These are phyloP conservation scores for Bursaphelenchus mucronatus DNA, from an alignment of 1,140 invertebrate species.

Conservation along the genomic window DNA sequence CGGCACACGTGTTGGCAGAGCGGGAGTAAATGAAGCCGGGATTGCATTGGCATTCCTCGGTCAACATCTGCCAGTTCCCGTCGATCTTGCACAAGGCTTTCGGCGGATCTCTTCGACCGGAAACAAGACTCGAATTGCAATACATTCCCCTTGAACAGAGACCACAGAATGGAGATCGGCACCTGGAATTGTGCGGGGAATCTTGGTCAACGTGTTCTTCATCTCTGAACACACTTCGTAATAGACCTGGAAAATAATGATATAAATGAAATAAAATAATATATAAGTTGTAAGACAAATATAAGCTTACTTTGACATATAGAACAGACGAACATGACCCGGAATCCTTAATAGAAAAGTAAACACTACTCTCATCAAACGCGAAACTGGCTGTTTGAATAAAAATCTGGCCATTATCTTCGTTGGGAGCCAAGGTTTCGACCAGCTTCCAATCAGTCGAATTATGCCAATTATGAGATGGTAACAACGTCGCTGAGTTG, in stretches of 20 bases:
- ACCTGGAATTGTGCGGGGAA: conserved; percentile 44
- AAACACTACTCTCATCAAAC: conserved; percentile 25
- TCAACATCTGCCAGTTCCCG: conserved; percentile 45
- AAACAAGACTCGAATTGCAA: conserved; percentile 36
- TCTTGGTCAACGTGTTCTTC: conserved; percentile 28
- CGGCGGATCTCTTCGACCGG: neutral
- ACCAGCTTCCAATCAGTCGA: conserved; percentile 80
- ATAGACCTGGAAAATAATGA: conserved; percentile 35
- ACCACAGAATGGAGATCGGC: conserved; percentile 40
- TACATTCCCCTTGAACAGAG: conserved; percentile 37
- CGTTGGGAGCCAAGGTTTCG: conserved; percentile 42
- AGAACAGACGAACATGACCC: conserved; percentile 46
- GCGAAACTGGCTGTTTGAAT: conserved; percentile 39
- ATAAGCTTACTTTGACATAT: conserved; percentile 37
- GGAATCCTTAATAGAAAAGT: conserved; percentile 44
- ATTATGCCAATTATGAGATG: conserved; percentile 67
- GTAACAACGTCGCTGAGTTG: conserved; percentile 22
- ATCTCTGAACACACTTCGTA: conserved; percentile 49
- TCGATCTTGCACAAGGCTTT: conserved; percentile 47
- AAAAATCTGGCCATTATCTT: conserved; percentile 28
- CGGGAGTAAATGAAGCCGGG: conserved; percentile 33
- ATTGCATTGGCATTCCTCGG: conserved; percentile 44
- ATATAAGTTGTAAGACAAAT: neutral
- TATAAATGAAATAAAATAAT: too few relatives aligned
- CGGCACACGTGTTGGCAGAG: conserved; percentile 44